Conservation (phyloP, 2,797 vertebrate genomes). For the Hypotaenidia okinawae region DNA sequence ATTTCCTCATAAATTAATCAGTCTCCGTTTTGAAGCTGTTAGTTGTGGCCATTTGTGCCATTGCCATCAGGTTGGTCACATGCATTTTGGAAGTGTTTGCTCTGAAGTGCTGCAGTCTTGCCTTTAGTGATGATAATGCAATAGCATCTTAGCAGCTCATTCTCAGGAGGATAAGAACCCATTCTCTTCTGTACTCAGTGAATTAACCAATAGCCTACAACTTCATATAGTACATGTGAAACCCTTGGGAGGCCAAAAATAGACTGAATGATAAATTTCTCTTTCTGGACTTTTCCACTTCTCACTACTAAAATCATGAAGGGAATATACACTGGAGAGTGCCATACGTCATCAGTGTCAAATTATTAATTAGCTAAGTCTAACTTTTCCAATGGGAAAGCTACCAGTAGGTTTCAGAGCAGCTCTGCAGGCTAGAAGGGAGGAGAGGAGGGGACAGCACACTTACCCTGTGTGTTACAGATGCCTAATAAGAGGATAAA, state of each 20-base stretch:
- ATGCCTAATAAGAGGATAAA: background rate
- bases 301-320: background rate
- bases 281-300: conserved; percentile 1
- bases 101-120: background rate
- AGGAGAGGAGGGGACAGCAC: background rate
- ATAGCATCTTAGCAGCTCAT: background rate
- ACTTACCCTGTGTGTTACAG: background rate
- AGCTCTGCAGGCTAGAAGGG: background rate
- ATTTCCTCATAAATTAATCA: background rate
- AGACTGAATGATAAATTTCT: background rate
- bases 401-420: background rate
- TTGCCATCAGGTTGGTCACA: background rate
- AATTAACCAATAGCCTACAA: background rate
- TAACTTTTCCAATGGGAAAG: background rate
- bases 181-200: background rate
- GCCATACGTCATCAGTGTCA: background rate
- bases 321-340: conserved; percentile 4
- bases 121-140: background rate
- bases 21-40: background rate
- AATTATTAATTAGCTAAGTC: conserved; percentile 5
- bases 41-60: background rate
- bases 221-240: background rate
- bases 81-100: background rate
- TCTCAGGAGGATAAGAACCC: background rate
- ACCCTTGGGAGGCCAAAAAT: background rate